phyloP scores from a whole-genome alignment of 53 echinoderm and acorn worm genomes.

The Antedon mediterranea region DNA sequence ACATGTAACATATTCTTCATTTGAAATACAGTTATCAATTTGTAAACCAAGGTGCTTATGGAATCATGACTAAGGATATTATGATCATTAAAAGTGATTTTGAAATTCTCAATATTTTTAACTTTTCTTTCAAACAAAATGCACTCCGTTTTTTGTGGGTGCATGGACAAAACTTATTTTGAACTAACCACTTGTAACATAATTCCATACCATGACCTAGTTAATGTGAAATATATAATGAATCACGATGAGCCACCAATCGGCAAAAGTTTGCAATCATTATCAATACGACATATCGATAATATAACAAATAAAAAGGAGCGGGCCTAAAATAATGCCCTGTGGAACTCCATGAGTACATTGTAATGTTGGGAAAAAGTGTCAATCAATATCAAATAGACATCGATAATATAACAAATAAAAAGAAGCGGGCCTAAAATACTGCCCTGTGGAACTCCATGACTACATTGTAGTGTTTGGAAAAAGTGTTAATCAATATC shows the following conservation, averaged over 20 bases:
- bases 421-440: conserved; percentile 26
- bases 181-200: conserved; percentile 35
- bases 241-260: conserved; percentile 29
- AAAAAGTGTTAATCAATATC: too few species aligned
- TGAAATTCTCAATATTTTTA: conserved; percentile 6
- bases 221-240: background rate
- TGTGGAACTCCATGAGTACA: conserved; percentile 34
- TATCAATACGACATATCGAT: too few species aligned
- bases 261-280: conserved; percentile 13
- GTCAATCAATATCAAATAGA: too few species aligned
- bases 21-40: conserved; percentile 10
- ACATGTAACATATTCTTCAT: too few species aligned
- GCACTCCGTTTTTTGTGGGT: conserved; percentile 25
- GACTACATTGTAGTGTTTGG: conserved; percentile 12
- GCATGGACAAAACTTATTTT: conserved; percentile 41
- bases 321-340: conserved; percentile 31
- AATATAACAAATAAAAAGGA: conserved; percentile 26
- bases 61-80: background rate
- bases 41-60: too few species aligned
- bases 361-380: conserved; percentile 9
- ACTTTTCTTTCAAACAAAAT: conserved; percentile 26
- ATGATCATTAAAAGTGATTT: conserved; percentile 17
- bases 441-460: conserved; percentile 38
- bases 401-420: conserved; percentile 28
- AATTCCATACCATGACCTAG: too few species aligned